Evolutionary conservation across 2,113 vertebrate species (phyloP).

Genomic region (Scortum barcoo): DNA sequence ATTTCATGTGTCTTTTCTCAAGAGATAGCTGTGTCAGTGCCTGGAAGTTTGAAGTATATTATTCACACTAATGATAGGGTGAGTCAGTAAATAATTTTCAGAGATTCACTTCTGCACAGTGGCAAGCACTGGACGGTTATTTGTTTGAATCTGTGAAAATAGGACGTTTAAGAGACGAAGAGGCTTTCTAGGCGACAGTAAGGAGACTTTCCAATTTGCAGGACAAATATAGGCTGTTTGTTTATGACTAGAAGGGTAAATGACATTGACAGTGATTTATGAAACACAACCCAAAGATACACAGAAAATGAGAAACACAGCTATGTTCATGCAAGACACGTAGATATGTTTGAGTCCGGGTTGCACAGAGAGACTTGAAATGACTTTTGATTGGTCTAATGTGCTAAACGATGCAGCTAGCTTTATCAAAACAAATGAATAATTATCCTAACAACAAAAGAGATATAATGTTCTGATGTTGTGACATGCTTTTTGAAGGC

Average conservation of each 20-base stretch:
- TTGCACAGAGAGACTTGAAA: slow-evolving; percentile 9
- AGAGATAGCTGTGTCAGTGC: slow-evolving; percentile 17
- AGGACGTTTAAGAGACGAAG: slow-evolving; percentile 13
- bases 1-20: slow-evolving; percentile 26
- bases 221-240: slow-evolving; percentile 35
- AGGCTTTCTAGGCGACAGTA: slow-evolving; percentile 10
- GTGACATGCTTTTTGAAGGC: slow-evolving; percentile 3
- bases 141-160: slow-evolving; percentile 38
- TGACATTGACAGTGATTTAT: slow-evolving; percentile 41
- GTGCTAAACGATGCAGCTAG: neutral
- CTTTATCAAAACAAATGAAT: slow-evolving; percentile 17
- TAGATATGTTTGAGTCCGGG: slow-evolving; percentile 9
- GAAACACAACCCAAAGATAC: slow-evolving; percentile 20
- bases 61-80: slow-evolving; percentile 50
- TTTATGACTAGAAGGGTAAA: slow-evolving; percentile 28
- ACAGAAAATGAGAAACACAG: slow-evolving; percentile 12
- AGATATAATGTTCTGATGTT: neutral
- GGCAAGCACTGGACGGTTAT: neutral
- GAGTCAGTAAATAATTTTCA: slow-evolving; percentile 60
- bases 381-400: slow-evolving; percentile 7
- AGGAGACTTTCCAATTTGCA: slow-evolving; percentile 39
- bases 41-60: slow-evolving; percentile 35
- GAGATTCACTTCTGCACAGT: slow-evolving; percentile 21
- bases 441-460: slow-evolving; percentile 18
- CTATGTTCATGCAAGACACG: slow-evolving; percentile 8